Conservation (phyloP, 2,113 vertebrate genomes). For the Prunella fulvescens region DNA sequence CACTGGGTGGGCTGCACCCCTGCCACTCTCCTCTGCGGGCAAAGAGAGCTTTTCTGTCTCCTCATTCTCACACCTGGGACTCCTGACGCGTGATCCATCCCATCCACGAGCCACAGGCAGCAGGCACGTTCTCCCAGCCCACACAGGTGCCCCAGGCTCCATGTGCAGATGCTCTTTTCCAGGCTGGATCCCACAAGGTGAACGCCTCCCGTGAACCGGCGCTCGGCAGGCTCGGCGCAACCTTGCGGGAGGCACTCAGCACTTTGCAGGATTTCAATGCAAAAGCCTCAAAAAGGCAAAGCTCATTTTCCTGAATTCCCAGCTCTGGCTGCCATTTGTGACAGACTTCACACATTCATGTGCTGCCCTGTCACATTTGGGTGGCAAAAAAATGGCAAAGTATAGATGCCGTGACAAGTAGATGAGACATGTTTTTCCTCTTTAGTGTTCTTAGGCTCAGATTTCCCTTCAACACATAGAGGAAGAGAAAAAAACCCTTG, state of each 20-base stretch:
- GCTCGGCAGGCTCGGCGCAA: neutral
- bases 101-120: neutral
- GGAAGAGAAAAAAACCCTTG: conserved; percentile 50
- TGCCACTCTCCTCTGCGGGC: rapidly evolving
- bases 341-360: conserved; percentile 66
- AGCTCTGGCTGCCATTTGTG: conserved; percentile 60
- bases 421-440: conserved; percentile 63
- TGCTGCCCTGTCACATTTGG: conserved; percentile 64
- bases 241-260: conserved; percentile 34
- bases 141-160: neutral
- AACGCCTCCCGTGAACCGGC: neutral
- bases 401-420: conserved; percentile 65
- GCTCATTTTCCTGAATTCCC: conserved; percentile 58
- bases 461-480: conserved; percentile 60
- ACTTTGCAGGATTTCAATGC: conserved; percentile 48
- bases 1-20: neutral
- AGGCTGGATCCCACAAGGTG: conserved; percentile 22
- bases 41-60: neutral
- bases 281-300: conserved; percentile 59
- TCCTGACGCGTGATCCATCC: neutral
- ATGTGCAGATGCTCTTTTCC: neutral
- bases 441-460: conserved; percentile 55
- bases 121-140: neutral
- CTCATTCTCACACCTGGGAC: neutral
- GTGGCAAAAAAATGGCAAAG: conserved; percentile 68